Conservation (phyloP, 2,113 vertebrate species). For the Chlorodrepanis virens region DNA sequence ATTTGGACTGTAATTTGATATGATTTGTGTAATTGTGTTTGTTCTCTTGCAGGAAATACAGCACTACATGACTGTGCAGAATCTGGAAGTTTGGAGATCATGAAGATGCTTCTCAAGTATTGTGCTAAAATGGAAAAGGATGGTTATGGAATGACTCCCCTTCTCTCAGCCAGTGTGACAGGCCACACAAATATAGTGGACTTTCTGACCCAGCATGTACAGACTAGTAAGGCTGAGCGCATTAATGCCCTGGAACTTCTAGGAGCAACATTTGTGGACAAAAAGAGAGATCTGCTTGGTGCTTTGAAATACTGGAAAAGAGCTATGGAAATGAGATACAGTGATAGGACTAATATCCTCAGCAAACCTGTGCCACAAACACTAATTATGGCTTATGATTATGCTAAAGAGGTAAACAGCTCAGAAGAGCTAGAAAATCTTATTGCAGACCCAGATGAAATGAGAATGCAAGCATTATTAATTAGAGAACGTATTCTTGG, state of each 20-base stretch:
- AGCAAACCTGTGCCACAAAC: conserved; percentile 89
- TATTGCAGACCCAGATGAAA: conserved; percentile 96
- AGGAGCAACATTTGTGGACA: conserved; percentile 97
- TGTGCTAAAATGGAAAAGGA: conserved; percentile 97
- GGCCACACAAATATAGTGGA: conserved; percentile 98
- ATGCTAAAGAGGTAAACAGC: conserved; percentile 90
- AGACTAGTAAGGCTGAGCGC: conserved; percentile 86
- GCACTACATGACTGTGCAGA: conserved; percentile 97
- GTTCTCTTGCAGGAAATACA: conserved; percentile 85
- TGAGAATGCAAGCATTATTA: conserved; percentile 97
- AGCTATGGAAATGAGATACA: conserved; percentile 95
- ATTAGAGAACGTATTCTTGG: conserved; percentile 96
- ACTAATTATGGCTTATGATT: conserved; percentile 94
- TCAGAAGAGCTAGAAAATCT: conserved; percentile 91
- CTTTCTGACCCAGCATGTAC: conserved; percentile 88
- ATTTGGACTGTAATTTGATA: background rate
- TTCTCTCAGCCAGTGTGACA: conserved; percentile 96
- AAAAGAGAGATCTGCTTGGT: conserved; percentile 94
- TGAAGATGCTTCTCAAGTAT: conserved; percentile 96
- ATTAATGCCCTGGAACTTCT: conserved; percentile 94
- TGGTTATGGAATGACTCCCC: conserved; percentile 95
- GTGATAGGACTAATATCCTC: conserved; percentile 83
- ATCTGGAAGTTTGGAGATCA: conserved; percentile 98
- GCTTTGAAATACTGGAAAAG: conserved; percentile 97
- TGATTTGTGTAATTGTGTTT: background rate